Evolutionary conservation across 1,140 invertebrate species (phyloP).

Genomic region (Anadara kagoshimensis): DNA sequence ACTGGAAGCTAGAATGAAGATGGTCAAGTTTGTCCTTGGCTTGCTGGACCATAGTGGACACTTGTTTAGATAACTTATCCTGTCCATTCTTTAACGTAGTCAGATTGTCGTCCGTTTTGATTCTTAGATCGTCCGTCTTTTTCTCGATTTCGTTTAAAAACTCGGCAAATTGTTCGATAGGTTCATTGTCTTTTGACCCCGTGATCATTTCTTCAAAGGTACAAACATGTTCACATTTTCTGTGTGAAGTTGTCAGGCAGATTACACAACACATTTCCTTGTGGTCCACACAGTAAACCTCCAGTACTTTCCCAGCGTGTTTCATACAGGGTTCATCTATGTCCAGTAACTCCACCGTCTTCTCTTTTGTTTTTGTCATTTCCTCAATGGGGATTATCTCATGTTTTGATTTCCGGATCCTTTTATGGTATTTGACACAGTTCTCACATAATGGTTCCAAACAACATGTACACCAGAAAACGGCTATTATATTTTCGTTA

Average conservation of each 20-base stretch:
- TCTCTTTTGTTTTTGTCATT: conserved; percentile 25
- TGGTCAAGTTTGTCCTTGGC: no score
- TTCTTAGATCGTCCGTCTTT: no score
- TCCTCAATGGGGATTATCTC: conserved; percentile 38
- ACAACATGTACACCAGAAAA: conserved; percentile 47
- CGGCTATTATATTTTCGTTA: conserved; percentile 36
- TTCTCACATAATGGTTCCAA: conserved; percentile 40
- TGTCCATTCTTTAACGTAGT: no score
- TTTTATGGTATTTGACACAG: conserved; percentile 37
- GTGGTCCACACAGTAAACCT: conserved; percentile 47
- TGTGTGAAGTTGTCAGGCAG: conserved; percentile 41
- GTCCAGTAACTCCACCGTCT: conserved; percentile 37
- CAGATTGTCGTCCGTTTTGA: no score
- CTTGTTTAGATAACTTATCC: no score
- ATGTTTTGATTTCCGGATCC: conserved; percentile 40
- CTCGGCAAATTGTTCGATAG: no score
- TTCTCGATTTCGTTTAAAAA: no score
- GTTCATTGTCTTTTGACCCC: no score
- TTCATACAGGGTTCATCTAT: conserved; percentile 33
- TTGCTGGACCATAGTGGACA: no score
- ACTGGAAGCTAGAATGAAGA: no score
- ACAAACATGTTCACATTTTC: conserved; percentile 30
- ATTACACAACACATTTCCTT: conserved; percentile 37
- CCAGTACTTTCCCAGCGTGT: conserved; percentile 43
- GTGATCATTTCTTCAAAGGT: no score